Evolutionary conservation across 2,113 vertebrate species (phyloP).

Genomic region (Neopipo cinnamomea): DNA sequence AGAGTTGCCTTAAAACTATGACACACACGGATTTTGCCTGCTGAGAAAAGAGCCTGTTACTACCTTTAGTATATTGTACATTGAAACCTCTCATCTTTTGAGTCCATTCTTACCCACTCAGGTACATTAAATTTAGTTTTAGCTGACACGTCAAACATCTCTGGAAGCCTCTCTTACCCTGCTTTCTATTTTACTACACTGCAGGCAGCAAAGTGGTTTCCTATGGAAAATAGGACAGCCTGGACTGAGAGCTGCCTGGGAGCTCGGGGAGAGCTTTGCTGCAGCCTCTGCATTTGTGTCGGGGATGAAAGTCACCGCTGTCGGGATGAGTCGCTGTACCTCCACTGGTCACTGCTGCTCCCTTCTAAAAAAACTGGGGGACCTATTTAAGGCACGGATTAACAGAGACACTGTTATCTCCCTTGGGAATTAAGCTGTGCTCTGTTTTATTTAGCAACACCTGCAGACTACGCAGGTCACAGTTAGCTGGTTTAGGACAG

Average conservation of each 20-base stretch:
- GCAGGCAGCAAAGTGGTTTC: constrained; percentile 4
- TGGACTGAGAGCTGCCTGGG: background rate
- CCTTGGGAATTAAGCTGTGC: background rate
- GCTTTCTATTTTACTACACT: constrained; percentile 15
- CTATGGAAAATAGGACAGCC: background rate
- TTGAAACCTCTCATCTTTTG: background rate
- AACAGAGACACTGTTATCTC: background rate
- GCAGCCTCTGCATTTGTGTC: background rate
- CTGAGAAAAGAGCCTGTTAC: constrained; percentile 28
- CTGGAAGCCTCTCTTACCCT: background rate
- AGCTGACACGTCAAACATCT: background rate
- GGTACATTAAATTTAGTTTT: constrained; percentile 22
- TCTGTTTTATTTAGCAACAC: constrained; percentile 1
- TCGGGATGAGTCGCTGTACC: background rate
- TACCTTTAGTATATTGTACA: background rate
- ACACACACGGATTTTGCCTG: background rate
- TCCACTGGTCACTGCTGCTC: background rate
- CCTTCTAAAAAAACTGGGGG: background rate
- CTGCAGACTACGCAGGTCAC: background rate
- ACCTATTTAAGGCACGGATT: constrained; percentile 20
- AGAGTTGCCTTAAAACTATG: background rate
- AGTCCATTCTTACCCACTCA: background rate
- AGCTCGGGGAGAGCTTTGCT: background rate
- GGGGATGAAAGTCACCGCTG: background rate
- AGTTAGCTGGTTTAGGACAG: background rate